A percentile compares a stretch with the other conserved stretches of the same genome.
phyloP scores from a whole-genome alignment of 1,140 invertebrate species.

The Leptinotarsa texana region DNA sequence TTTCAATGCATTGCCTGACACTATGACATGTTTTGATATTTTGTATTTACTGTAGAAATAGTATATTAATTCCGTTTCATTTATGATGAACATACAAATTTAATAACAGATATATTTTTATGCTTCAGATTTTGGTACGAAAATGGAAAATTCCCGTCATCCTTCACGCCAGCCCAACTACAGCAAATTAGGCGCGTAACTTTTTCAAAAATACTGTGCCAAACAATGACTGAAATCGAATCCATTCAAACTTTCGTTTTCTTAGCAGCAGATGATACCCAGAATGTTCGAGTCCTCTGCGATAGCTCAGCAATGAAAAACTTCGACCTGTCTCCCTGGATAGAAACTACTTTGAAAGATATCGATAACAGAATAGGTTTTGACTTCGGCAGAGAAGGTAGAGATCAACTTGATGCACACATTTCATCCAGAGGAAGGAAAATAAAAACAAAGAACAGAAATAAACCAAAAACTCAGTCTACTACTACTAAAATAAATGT shows the following conservation, averaged over 20 bases:
- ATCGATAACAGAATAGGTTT: slow-evolving; percentile 16
- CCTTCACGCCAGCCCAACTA: slow-evolving; percentile 82
- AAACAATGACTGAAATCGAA: slow-evolving; percentile 76
- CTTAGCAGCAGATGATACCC: slow-evolving; percentile 64
- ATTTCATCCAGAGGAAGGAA: slow-evolving; percentile 8
- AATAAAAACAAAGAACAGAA: slow-evolving; percentile 26
- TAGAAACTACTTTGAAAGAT: slow-evolving; percentile 19
- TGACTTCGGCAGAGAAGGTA: slow-evolving; percentile 18
- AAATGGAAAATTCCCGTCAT: slow-evolving; percentile 72
- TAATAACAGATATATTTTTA: not conserved
- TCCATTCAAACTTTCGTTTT: slow-evolving; percentile 77
- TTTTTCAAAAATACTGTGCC: slow-evolving; percentile 84
- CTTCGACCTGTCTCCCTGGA: slow-evolving; percentile 68
- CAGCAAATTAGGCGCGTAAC: slow-evolving; percentile 80
- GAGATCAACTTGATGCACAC: slow-evolving; percentile 25
- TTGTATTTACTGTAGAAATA: no score
- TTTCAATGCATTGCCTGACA: no score
- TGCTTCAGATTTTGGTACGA: slow-evolving; percentile 85
- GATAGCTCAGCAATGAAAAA: slow-evolving; percentile 70
- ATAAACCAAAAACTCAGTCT: slow-evolving; percentile 2
- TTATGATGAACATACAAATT: no score
- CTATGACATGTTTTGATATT: no score
- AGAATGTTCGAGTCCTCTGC: slow-evolving; percentile 70
- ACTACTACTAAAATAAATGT: slow-evolving; percentile 7
- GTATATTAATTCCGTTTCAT: no score